Base-by-base conservation (phyloP, 2,888 invertebrate species). In the Lordiphosa fenestrarum region DNA sequence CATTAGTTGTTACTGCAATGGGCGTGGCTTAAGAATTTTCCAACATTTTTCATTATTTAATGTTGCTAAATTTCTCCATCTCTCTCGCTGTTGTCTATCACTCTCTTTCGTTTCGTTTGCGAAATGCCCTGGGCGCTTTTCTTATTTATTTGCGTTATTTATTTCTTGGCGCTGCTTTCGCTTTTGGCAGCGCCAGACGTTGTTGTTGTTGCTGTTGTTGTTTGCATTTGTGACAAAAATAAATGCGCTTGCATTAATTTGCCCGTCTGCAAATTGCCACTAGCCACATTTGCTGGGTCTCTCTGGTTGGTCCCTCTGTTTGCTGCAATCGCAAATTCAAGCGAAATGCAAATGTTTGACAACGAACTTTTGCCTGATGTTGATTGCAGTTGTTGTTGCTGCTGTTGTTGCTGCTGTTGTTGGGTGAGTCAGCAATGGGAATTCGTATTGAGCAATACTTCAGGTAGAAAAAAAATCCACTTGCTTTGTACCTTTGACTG, bases 141-240 rank as follows among this genome's bases (percentile, higher is more conserved):
- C 83, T 77, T 83, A 77, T 77, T 77, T 77, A 77, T 77, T 77
- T 77, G 80, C 83, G 83, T 83, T 77, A 77, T 77, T 77, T 77
- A 77, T 82, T 77, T 77, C 77, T 77, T 77, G 83, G 83, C 80
- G 77, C 69, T 71, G 83, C 76, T 82, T 76, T 76, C 83, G 76
- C 83, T 76, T 76, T 76, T 82, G 76, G 80, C 83, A 76, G 80
- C 66, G 76, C 80, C 76, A 76, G 80, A 82, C 76, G 57, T 19
- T 64, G 76, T 38, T 59, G 63, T 33, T 62, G 49, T 37, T 57
- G 64, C 30, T 71, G 61, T 50, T 65, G 71, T 70, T 75, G 77
- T 77, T 77, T 77, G 77, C 83, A 80, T 77, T 77, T 77, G 77
- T 83, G 77, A 77, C 77, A 77, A 77, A 77, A 77, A 77, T 77